Evolutionary conservation across 1,140 invertebrate genomes (phyloP).

Genomic region (Bombus terrestris): DNA sequence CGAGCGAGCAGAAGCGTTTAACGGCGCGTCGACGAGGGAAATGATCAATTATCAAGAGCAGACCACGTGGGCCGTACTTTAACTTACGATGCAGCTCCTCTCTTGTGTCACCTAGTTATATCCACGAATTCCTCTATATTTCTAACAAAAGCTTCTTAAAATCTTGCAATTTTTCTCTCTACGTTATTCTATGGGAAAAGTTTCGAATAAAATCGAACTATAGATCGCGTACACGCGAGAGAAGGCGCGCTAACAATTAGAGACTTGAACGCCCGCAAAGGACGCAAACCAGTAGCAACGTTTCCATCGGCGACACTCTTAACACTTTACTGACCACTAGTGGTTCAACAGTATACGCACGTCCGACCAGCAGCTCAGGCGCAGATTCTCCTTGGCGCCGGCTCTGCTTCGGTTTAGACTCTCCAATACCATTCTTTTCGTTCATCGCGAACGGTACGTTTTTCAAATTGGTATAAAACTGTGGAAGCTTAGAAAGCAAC

Average conservation of each 20-base stretch:
- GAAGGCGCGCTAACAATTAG: slow-evolving; percentile 3
- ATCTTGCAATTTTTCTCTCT: background rate
- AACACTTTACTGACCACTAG: too few relatives aligned
- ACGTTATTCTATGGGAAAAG: background rate
- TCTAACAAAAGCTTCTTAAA: background rate
- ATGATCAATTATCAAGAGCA: slow-evolving; percentile 73
- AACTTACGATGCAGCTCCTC: slow-evolving; percentile 43
- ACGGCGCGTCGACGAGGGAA: slow-evolving; percentile 68
- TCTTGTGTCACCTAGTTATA: slow-evolving; percentile 45
- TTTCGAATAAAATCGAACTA: background rate
- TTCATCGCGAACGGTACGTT: too few relatives aligned
- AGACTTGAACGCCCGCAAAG: slow-evolving; percentile 31
- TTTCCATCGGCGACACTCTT: slow-evolving; percentile 12
- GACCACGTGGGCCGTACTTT: slow-evolving; percentile 69
- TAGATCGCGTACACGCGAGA: too few relatives aligned
- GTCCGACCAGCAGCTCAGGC: too few relatives aligned
- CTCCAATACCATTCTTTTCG: too few relatives aligned
- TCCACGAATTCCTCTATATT: background rate
- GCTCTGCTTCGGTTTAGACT: too few relatives aligned
- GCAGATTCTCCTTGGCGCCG: too few relatives aligned
- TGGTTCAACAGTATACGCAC: too few relatives aligned
- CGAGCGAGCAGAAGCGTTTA: slow-evolving; percentile 41
- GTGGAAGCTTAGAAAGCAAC: too few relatives aligned
- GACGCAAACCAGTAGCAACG: background rate
- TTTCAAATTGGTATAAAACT: too few relatives aligned